Percentiles rank a stretch among this genome's conserved stretches.
These are phyloP conservation scores for Telenomus remus DNA, from an alignment of 1,140 invertebrate genomes.

Conservation along the genomic window DNA sequence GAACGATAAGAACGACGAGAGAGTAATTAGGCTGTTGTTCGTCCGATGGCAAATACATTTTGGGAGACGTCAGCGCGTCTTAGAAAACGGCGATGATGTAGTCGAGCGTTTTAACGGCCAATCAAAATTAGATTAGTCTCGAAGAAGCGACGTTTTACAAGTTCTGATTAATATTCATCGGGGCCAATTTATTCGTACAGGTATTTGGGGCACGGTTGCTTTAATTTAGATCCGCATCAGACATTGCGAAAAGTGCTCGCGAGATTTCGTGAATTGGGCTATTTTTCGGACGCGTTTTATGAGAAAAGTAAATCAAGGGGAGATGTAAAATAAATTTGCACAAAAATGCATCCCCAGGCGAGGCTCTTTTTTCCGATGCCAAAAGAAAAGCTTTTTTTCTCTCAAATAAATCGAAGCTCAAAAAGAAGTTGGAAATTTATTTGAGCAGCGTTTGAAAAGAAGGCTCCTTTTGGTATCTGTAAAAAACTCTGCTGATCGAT, in stretches of 20 bases:
- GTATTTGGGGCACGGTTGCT: conserved; percentile 13
- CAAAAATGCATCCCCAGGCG: too few species aligned
- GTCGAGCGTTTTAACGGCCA: conserved; percentile 32
- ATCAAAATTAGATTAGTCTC: conserved; percentile 37
- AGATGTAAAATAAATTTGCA: too few species aligned
- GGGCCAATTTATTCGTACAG: conserved; percentile 6
- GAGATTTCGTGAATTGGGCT: not conserved
- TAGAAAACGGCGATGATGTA: conserved; percentile 24
- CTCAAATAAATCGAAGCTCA: too few species aligned
- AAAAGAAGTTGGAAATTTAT: too few species aligned
- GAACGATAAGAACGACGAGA: conserved; percentile 5
- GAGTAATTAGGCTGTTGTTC: conserved; percentile 23
- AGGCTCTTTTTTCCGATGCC: too few species aligned
- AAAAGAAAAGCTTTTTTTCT: too few species aligned
- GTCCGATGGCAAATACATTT: conserved; percentile 10
- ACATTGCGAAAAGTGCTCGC: not conserved
- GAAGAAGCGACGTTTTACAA: conserved; percentile 15
- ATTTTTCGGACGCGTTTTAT: not conserved
- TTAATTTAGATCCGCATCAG: not conserved
- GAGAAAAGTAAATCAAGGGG: too few species aligned
- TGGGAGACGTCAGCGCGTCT: conserved; percentile 5
- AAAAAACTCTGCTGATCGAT: not conserved
- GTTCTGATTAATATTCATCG: conserved; percentile 30
- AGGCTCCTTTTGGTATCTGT: too few species aligned
- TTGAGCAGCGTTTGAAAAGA: too few species aligned